Percentiles rank a stretch among this genome's conserved stretches.
Evolutionary conservation across 2,888 invertebrate genomes (phyloP).

Genomic region (Thymelicus acteon): DNA sequence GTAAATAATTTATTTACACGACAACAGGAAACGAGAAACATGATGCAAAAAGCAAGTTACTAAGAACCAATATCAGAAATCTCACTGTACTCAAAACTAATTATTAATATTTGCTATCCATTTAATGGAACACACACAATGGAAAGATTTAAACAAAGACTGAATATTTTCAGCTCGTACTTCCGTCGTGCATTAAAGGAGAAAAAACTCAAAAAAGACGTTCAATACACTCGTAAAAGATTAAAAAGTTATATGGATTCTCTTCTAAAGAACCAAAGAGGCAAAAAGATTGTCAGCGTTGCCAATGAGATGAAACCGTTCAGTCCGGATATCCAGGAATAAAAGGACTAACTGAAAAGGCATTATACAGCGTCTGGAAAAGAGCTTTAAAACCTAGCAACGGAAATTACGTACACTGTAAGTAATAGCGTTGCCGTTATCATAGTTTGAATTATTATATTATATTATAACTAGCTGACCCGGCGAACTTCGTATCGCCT

Average conservation of each 20-base stretch:
- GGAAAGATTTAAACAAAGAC: neutral
- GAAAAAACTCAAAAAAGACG: neutral
- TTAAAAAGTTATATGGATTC: slow-evolving; percentile 8
- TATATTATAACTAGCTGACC: too few species aligned
- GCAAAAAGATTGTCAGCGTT: slow-evolving; percentile 17
- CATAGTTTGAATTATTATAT: neutral
- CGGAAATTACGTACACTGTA: slow-evolving; percentile 3
- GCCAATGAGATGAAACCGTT: slow-evolving; percentile 18
- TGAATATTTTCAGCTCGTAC: neutral
- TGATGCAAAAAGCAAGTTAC: too few species aligned
- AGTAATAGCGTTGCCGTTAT: neutral
- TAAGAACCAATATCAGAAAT: too few species aligned
- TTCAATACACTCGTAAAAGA: neutral
- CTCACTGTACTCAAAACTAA: too few species aligned
- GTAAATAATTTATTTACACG: too few species aligned
- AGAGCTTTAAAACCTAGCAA: slow-evolving; percentile 11
- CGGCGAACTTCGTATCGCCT: too few species aligned
- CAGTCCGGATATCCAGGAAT: slow-evolving; percentile 16
- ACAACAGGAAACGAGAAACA: too few species aligned
- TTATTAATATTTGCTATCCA: too few species aligned
- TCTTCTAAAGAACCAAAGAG: slow-evolving; percentile 6
- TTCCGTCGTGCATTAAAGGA: neutral
- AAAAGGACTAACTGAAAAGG: slow-evolving; percentile 12
- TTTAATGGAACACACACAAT: neutral
- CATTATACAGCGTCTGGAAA: slow-evolving; percentile 9